phyloP scores from a whole-genome alignment of 2,113 vertebrate genomes.

The Cinclus cinclus region DNA sequence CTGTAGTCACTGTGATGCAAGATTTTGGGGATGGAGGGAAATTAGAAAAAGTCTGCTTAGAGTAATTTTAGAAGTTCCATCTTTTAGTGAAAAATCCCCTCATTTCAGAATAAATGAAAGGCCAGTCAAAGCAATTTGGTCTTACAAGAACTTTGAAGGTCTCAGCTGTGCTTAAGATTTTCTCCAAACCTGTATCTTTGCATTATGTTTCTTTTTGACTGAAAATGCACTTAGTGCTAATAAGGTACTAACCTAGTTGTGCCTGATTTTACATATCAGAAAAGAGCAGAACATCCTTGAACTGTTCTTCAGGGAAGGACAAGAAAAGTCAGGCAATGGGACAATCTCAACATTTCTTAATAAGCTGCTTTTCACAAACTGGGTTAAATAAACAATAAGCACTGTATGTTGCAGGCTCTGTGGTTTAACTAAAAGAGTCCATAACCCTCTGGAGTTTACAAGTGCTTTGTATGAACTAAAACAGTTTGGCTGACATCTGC shows the following conservation, averaged over 20 bases:
- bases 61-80: not conserved
- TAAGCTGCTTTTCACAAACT: not conserved
- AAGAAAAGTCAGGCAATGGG: not conserved
- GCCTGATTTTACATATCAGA: not conserved
- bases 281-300: not conserved
- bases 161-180: not conserved
- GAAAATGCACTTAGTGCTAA: not conserved
- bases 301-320: not conserved
- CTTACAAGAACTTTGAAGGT: not conserved
- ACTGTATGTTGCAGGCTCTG: not conserved
- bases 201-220: not conserved
- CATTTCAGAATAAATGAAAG: not conserved
- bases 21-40: not conserved
- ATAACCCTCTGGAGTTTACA: not conserved
- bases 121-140: not conserved
- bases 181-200: not conserved
- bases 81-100: not conserved
- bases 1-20: not conserved
- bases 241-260: not conserved
- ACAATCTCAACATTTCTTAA: fast-evolving
- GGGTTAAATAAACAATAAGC: not conserved
- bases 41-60: not conserved
- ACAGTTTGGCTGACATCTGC: not conserved
- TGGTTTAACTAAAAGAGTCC: not conserved
- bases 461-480: not conserved